A percentile compares a stretch with the other conserved stretches of the same genome.
Evolutionary conservation across 2,888 invertebrate genomes (phyloP).

Genomic region (Masnerella sp.): DNA sequence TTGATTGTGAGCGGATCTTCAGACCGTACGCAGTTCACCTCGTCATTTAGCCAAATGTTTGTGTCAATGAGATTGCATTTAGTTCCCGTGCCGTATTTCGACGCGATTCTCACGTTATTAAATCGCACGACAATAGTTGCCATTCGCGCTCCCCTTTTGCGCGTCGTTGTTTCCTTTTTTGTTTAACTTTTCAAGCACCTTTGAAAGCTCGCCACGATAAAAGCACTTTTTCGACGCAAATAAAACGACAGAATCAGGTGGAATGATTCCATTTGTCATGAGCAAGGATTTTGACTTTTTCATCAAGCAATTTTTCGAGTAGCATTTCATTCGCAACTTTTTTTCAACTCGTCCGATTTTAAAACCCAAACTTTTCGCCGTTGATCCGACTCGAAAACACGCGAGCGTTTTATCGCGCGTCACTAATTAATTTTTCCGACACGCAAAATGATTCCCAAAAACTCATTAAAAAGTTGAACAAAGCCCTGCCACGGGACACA

Average conservation of each 20-base stretch:
- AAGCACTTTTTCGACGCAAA: slow-evolving; percentile 8
- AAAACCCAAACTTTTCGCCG: background rate
- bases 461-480: slow-evolving; percentile 32
- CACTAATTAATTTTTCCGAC: slow-evolving; percentile 18
- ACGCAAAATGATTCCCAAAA: slow-evolving; percentile 8
- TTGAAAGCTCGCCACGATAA: background rate
- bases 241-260: slow-evolving; percentile 4
- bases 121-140: slow-evolving; percentile 9
- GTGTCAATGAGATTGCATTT: slow-evolving; percentile 23
- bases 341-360: background rate
- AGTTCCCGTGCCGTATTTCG: slow-evolving; percentile 14
- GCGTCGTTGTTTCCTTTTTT: background rate
- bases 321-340: background rate
- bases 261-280: background rate
- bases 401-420: slow-evolving; percentile 6
- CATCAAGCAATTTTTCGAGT: background rate
- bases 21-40: background rate
- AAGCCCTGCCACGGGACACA: slow-evolving; percentile 6
- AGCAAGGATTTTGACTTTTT: slow-evolving; percentile 20
- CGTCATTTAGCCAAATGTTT: slow-evolving; percentile 18
- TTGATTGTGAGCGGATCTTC: slow-evolving; percentile 7
- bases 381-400: background rate
- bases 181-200: slow-evolving; percentile 5
- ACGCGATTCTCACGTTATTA: slow-evolving; percentile 20
- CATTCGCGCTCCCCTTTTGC: slow-evolving; percentile 6